Evolutionary conservation across 2,113 vertebrate species (phyloP), one percentile per base, ranked within the genome.

Genomic region (Maccullochella peelii): DNA sequence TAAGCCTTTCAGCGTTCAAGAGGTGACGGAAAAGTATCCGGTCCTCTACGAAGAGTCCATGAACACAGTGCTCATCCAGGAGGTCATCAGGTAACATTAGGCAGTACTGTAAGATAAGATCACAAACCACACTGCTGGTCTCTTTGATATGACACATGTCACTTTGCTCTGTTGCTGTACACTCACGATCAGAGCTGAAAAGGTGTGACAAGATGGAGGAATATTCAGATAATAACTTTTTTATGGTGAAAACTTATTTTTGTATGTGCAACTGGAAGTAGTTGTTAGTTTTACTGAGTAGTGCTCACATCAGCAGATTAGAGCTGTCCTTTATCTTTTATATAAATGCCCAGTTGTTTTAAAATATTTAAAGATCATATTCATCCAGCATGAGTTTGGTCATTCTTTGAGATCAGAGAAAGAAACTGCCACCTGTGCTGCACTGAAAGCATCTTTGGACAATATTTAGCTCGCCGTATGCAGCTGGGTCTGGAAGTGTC

Each of bases 41-140:
- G 96, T 98, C 67, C 93, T 96, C 76, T 97, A 99, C 0, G 96
- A 98, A 66, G 97, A 98, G 88, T 98, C 97, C 61, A 98, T 98
- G 97, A 98, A 99, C 92, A 98, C 97, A 0, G 97, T 98, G 65
- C 93, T 99, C 74, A 93, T 96, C n/a, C 98, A 98, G 90, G 97
- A 99, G 76, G 96, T 97, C 88, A 97, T 98, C 86, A 97, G 97
- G 97, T 98, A 94, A 89, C 65, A 72, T 20, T 20, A 77, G 8
- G 25, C 65, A 58, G n/a, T 16, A 6, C 61, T 10, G 7, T 27
- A 23, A 27, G 57, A 69, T 25, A 52, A 69, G 33, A 57, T 44
- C 27, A 33, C 25, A 73, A 62, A 63, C 23, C 36, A 57, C 30
- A 63, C 12, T n/a, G 20, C 15, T 38, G 8, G 5, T 36, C 63